Conservation (phyloP, 1,140 invertebrate genomes). For the Diorhabda sublineata region DNA sequence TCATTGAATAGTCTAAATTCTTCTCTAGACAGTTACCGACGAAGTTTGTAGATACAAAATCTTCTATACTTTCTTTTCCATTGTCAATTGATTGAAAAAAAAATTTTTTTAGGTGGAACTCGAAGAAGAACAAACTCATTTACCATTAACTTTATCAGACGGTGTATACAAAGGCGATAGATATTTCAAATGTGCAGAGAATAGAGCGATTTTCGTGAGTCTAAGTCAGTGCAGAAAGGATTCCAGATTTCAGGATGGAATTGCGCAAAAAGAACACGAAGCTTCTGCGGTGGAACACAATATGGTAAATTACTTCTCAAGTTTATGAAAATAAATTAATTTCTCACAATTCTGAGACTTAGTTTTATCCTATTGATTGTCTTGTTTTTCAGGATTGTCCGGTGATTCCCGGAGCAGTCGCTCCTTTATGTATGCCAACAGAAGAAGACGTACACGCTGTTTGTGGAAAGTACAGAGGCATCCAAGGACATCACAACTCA, state of each 20-base stretch:
- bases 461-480: slow-evolving; percentile 78
- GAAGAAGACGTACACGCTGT: slow-evolving; percentile 61
- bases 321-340: too few relatives aligned
- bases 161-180: slow-evolving; percentile 68
- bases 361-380: too few relatives aligned
- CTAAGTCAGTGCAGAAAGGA: slow-evolving; percentile 73
- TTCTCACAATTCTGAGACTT: too few relatives aligned
- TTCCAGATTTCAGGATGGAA: slow-evolving; percentile 66
- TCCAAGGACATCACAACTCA: slow-evolving; percentile 96
- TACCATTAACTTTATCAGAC: slow-evolving; percentile 62
- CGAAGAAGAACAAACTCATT: slow-evolving; percentile 66
- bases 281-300: slow-evolving; percentile 27
- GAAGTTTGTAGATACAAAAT: too few relatives aligned
- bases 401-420: slow-evolving; percentile 70
- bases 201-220: slow-evolving; percentile 73
- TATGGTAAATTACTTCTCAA: slow-evolving; percentile 10
- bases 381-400: slow-evolving; percentile 59
- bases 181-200: slow-evolving; percentile 67
- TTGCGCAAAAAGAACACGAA: slow-evolving; percentile 49
- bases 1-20: too few relatives aligned
- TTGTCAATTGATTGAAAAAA: too few relatives aligned
- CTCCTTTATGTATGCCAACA: slow-evolving; percentile 62
- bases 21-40: too few relatives aligned
- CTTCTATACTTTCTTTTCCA: too few relatives aligned
- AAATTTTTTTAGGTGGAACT: slow-evolving; percentile 49